Percentiles rank a stretch among this genome's conserved stretches.
Evolutionary conservation across 2,888 invertebrate genomes (phyloP).

Genomic region (Nasonovia ribisnigri): DNA sequence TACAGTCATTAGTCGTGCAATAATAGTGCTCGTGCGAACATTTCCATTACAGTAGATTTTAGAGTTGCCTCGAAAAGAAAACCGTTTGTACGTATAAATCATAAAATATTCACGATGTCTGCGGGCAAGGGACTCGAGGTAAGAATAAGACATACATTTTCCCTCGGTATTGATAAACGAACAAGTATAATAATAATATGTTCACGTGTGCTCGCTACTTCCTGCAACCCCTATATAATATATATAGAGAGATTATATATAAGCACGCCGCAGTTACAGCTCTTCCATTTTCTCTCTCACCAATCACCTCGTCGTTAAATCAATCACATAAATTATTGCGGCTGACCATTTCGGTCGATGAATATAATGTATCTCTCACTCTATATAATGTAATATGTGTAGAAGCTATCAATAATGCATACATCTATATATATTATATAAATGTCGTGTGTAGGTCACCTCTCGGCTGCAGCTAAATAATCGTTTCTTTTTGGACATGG

Average conservation of each 20-base stretch:
- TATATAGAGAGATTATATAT: too few relatives aligned
- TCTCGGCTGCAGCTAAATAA: not conserved
- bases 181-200: not conserved
- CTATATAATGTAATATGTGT: not conserved
- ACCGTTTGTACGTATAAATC: not conserved
- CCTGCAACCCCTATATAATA: not conserved
- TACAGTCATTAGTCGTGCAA: not conserved
- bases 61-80: not conserved
- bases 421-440: not conserved
- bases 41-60: not conserved
- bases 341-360: slow-evolving; percentile 3
- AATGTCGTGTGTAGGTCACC: not conserved
- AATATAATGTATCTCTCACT: not conserved
- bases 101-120: not conserved
- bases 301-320: slow-evolving; percentile 48
- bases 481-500: not conserved
- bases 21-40: not conserved
- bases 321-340: slow-evolving; percentile 26
- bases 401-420: slow-evolving; percentile 9
- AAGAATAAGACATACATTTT: slow-evolving; percentile 9
- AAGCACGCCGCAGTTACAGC: not conserved
- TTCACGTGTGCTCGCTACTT: not conserved
- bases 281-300: slow-evolving; percentile 6
- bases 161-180: slow-evolving; percentile 1
- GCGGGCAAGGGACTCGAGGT: not conserved